Evolutionary conservation across 2,797 vertebrate species (phyloP), one percentile per base, ranked within the genome.

Genomic region (Amblyraja radiata): DNA sequence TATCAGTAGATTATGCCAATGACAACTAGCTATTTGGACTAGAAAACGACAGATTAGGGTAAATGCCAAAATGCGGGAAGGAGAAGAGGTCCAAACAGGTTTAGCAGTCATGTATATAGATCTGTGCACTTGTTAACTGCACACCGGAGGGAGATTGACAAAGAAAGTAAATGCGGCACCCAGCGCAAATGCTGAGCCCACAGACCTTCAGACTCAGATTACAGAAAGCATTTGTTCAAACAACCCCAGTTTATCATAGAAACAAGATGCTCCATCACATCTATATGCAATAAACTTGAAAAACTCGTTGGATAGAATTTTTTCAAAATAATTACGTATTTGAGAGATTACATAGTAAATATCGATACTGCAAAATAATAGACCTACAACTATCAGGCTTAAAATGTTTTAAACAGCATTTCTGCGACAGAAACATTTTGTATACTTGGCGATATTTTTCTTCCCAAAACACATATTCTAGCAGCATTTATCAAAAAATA

Each of bases 391-490:
- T 16, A 28, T n/a, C 16, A 86, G 28, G 63, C 32, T 86, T 32
- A 63, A 68, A 88, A 88, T 88, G n/a, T 68, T 88, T 88, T 68
- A 21, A 88, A 65, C n/a, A 68, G 16, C 84, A 65, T 11, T 88
- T n/a, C 14, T 88, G n/a, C 16, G 32, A 65, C n/a, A 68, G n/a
- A 65, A 88, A 88, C 32, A 88, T 65, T 88, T 68, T 21, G n/a
- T 6, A 21, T 8, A 18, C 61, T 3, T 88, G 61, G 14, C n/a
- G 68, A 88, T 18, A 88, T 68, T 88, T 65, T 36, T 36, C 21
- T 65, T 46, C 21, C 61, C 84, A 88, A 16, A 32, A 88, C n/a
- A 88, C 21, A 65, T 68, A 36, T 65, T 32, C 32, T 18, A 21
- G n/a, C n/a, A 88, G 61, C 16, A 68, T 88, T 88, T 88, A 88